Base-by-base conservation (phyloP, 2,797 vertebrate species). In the Pangasius mekongensis region DNA sequence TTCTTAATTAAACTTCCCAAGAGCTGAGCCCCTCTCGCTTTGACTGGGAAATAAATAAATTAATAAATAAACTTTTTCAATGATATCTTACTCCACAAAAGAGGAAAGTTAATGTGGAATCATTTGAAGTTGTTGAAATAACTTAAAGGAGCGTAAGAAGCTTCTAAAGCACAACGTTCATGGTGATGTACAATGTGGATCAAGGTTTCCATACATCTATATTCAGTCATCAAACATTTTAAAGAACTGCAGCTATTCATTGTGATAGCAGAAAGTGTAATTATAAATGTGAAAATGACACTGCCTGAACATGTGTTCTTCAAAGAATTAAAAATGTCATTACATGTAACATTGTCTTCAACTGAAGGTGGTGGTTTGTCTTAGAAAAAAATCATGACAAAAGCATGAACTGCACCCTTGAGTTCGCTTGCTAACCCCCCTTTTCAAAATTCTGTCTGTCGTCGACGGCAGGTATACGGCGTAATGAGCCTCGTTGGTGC, bases 1-100 rank as follows among this genome's bases (percentile, higher is more conserved):
- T 94, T 95, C 95, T 96, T 96, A 96, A 96, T 97, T 96, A 96
- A 96, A 95, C 94, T 95, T 95, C 93, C 94, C 95, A 95, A 94
- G 93, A 94, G 95, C 90, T 93, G 93, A 94, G 92, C 62, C 82
- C 56, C 85, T 85, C 39, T 86, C 39, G 43, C 71, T 81, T 85
- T 80, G 67, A 86, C 33, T 81, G 92, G 86, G 94, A 92, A 93
- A 93, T 90, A 91, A 92, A 85, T 87, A 92, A 91, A 94, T 88
- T 95, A 94, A 94, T 91, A 91, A 91, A 78, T 88, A 73, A 89
- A 94, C 95, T 94, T 91, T 93, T 88, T 71, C 27, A 85, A 78
- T 80, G 77, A 69, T 78, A 67, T 77, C 80, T 24, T 52, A 52
- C 66, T 81, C 66, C 14, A 27, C 62, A 69, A 85, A 88, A 60